Evolutionary conservation across 2,797 vertebrate species (phyloP), one percentile per base, ranked within the genome.

Genomic region (Argya squamiceps): DNA sequence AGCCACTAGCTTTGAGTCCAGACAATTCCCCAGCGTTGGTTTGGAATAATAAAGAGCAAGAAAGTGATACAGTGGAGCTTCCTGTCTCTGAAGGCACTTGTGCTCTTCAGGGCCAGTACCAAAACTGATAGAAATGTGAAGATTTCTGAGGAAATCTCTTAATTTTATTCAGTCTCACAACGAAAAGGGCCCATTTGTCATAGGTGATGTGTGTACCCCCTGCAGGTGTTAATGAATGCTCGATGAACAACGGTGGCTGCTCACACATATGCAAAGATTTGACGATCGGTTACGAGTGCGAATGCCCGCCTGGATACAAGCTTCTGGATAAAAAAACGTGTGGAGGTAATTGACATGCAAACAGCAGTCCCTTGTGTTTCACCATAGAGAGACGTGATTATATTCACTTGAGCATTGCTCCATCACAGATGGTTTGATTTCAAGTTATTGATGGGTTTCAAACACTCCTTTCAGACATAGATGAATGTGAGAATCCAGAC

Each of bases 291-390:
- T 99, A 99, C 22, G 99, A 99, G 96, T 99, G 99, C 34, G 98
- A 99, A 71, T 99, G 99, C 97, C 99, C 99, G 11, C 96, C 98
- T 0, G 99, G 99, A 59, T 99, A 99, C 98, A 99, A 98, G 97
- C 99, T 99, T 55, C 97, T 99, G 97, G 99, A 99, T 98, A 99
- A 99, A 97, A 99, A 99, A 98, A 99, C 99, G 16, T 99, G 99
- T 91, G 99, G 99, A 97, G 99, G 99, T 99, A 98, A 98, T 93
- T 97, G 88, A 89, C 94, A 97, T 97, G 94, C 96, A 95, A 97
- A 97, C 83, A 96, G 92, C 94, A 93, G 89, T 93, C 84, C 84
- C 94, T 96, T 92, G 83, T 95, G 87, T 96, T 96, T 95, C 84
- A 67, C 91, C 83, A 92, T 87, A 95, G 60, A 96, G 71, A 89